Evolutionary conservation across 2,113 vertebrate genomes (phyloP).

Genomic region (Sterna hirundo): DNA sequence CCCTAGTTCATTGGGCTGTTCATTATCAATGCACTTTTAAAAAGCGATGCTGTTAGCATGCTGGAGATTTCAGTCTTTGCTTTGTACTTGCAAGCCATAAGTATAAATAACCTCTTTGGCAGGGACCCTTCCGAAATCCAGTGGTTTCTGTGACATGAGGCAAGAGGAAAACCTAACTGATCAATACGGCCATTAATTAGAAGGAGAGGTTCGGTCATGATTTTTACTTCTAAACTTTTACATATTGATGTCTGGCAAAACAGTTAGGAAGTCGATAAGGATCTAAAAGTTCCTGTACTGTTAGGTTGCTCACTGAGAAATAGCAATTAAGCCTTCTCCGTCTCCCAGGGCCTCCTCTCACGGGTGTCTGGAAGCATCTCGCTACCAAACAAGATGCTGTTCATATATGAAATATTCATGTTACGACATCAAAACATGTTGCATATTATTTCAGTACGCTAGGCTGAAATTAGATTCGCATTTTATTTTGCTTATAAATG

Average conservation of each 20-base stretch:
- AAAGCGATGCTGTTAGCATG: neutral
- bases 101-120: neutral
- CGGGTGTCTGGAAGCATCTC: neutral
- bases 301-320: neutral
- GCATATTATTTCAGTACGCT: constrained; percentile 7
- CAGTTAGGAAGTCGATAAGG: constrained; percentile 2
- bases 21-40: neutral
- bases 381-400: neutral
- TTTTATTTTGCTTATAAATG: constrained; percentile 64
- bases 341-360: neutral
- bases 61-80: neutral
- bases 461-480: constrained; percentile 51
- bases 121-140: neutral
- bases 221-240: constrained; percentile 29
- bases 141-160: neutral
- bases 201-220: neutral
- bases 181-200: constrained; percentile 36
- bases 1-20: neutral
- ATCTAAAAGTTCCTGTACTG: neutral
- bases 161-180: neutral
- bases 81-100: neutral
- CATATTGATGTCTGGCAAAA: constrained; percentile 2
- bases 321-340: neutral
- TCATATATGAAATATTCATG: constrained; percentile 62
- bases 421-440: constrained; percentile 28